A percentile compares a stretch with the other conserved stretches of the same genome.
Conservation (phyloP, 2,888 invertebrate species). For the Lydus trimaculatus region DNA sequence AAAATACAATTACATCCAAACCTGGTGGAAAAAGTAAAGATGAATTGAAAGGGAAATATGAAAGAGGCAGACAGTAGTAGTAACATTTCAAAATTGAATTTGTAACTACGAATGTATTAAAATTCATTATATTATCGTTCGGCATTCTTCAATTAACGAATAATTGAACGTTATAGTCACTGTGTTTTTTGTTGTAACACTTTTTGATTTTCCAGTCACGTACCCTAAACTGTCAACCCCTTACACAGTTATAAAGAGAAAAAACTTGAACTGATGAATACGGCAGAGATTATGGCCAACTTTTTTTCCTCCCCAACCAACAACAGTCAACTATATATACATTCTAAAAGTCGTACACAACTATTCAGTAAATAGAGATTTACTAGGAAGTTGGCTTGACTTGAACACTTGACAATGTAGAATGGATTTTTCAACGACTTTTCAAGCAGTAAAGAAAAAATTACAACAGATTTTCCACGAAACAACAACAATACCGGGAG, state of each 20-base stretch:
- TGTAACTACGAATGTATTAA: constrained; percentile 45
- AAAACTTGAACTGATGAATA: constrained; percentile 23
- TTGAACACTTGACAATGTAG: not conserved
- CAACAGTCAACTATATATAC: constrained; percentile 1
- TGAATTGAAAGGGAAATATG: not conserved
- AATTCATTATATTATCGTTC: constrained; percentile 45
- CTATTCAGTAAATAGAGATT: not conserved
- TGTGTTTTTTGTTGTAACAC: constrained; percentile 20
- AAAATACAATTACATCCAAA: constrained; percentile 2
- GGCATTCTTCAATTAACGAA: constrained; percentile 45
- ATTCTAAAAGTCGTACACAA: not conserved
- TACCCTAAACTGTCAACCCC: not conserved
- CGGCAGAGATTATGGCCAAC: constrained; percentile 20
- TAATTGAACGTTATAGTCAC: constrained; percentile 46
- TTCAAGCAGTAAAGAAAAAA: not conserved
- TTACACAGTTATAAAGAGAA: constrained; percentile 12
- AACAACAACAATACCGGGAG: not conserved
- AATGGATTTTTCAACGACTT: not conserved
- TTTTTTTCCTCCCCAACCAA: not conserved
- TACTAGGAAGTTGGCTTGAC: constrained; percentile 6
- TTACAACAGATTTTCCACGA: not conserved
- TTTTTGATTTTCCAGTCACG: constrained; percentile 38
- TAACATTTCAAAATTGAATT: constrained; percentile 40
- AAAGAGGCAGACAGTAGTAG: not conserved
- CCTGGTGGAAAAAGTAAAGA: not conserved